Evolutionary conservation across 2,113 vertebrate genomes (phyloP).

Genomic region (Odontesthes bonariensis): DNA sequence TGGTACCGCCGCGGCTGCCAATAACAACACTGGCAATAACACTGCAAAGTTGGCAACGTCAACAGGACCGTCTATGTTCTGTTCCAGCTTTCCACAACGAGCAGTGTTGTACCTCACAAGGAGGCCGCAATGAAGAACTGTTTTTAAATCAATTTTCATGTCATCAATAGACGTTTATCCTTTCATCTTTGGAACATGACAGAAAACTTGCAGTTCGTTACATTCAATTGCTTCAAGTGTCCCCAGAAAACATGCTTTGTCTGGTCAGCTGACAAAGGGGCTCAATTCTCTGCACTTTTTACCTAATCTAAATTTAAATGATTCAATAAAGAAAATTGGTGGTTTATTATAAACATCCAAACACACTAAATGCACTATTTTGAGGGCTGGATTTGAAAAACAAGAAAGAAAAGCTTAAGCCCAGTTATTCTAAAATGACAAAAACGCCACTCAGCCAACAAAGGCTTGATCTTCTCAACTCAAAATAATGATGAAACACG

Average conservation of each 20-base stretch:
- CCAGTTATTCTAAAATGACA: too few relatives aligned
- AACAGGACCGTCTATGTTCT: conserved; percentile 17
- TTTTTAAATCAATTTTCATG: not conserved
- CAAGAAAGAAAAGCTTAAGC: too few relatives aligned
- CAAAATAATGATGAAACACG: too few relatives aligned
- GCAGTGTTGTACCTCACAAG: not conserved
- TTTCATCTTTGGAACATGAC: not conserved
- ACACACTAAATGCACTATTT: too few relatives aligned
- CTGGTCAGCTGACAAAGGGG: too few relatives aligned
- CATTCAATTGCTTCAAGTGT: not conserved
- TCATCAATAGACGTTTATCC: not conserved
- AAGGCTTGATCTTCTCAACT: too few relatives aligned
- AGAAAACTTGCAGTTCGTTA: not conserved
- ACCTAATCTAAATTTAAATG: too few relatives aligned
- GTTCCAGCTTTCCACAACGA: conserved; percentile 11
- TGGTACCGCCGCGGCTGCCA: conserved; percentile 23
- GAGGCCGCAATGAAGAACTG: not conserved
- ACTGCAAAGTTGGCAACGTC: conserved; percentile 22
- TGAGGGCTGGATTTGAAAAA: too few relatives aligned
- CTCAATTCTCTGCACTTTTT: too few relatives aligned
- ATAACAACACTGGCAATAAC: conserved; percentile 20
- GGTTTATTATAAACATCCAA: too few relatives aligned
- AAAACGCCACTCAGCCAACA: too few relatives aligned
- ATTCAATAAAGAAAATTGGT: too few relatives aligned
- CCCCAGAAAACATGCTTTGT: not conserved